Percentiles rank a stretch among this genome's conserved stretches.
Evolutionary conservation across 2,888 invertebrate species (phyloP).

Genomic region (Bellardia bayeri): DNA sequence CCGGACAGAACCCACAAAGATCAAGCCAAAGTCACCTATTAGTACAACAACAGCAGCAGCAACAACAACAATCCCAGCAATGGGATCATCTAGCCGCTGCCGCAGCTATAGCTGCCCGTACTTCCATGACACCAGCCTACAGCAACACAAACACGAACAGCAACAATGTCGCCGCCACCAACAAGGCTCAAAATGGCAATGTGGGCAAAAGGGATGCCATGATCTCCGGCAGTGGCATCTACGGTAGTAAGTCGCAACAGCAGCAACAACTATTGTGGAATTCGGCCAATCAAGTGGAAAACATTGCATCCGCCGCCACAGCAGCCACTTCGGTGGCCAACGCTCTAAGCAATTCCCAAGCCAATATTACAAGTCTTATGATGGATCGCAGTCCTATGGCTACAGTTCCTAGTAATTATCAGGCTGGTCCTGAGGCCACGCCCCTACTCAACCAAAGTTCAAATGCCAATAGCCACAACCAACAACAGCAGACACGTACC

Average conservation of each 20-base stretch:
- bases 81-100: slow-evolving; percentile 83
- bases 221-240: slow-evolving; percentile 83
- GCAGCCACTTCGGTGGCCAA: slow-evolving; percentile 75
- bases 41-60: slow-evolving; percentile 76
- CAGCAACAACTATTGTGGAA: slow-evolving; percentile 76
- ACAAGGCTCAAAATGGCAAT: slow-evolving; percentile 74
- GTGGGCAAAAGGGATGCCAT: slow-evolving; percentile 84
- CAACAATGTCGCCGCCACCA: slow-evolving; percentile 5
- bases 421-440: slow-evolving; percentile 84
- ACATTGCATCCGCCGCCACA: slow-evolving; percentile 74
- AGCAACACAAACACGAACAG: slow-evolving; percentile 53
- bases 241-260: slow-evolving; percentile 79
- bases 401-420: slow-evolving; percentile 85
- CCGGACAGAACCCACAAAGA: slow-evolving; percentile 78
- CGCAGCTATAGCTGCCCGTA: slow-evolving; percentile 80
- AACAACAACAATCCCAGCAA: slow-evolving; percentile 76
- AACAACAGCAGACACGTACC: slow-evolving; percentile 36
- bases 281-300: slow-evolving; percentile 79
- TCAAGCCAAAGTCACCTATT: slow-evolving; percentile 79
- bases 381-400: slow-evolving; percentile 84
- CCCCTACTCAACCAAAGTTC: slow-evolving; percentile 78
- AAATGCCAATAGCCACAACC: slow-evolving; percentile 67
- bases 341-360: slow-evolving; percentile 64
- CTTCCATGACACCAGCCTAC: slow-evolving; percentile 78
- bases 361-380: slow-evolving; percentile 77